Evolutionary conservation across 2,888 invertebrate genomes (phyloP).

Genomic region (Apamea sordens): DNA sequence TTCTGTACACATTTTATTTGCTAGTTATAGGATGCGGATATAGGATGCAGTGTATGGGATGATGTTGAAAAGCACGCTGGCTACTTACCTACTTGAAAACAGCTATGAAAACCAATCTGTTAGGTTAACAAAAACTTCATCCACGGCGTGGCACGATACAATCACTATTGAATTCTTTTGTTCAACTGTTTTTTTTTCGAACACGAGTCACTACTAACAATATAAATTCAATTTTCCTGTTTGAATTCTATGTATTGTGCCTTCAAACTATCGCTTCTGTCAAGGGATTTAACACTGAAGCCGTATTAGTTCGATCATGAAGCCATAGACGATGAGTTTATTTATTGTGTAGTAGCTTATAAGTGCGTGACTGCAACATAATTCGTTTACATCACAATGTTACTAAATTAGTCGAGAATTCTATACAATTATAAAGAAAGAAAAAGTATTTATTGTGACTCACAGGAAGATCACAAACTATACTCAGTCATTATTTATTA

Average conservation of each 20-base stretch:
- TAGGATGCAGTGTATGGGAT: too few species aligned
- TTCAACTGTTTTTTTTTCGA: slow-evolving; percentile 44
- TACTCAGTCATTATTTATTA: too few species aligned
- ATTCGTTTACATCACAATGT: not conserved
- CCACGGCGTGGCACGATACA: slow-evolving; percentile 23
- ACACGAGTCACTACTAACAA: slow-evolving; percentile 23
- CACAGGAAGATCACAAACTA: not conserved
- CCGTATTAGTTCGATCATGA: slow-evolving; percentile 12
- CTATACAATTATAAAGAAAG: not conserved
- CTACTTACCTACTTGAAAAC: not conserved
- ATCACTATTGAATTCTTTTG: slow-evolving; percentile 51
- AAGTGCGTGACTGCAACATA: slow-evolving; percentile 6
- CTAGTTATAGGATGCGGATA: too few species aligned
- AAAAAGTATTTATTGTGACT: not conserved
- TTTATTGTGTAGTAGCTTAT: slow-evolving; percentile 2
- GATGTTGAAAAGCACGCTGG: not conserved
- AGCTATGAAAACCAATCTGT: slow-evolving; percentile 12
- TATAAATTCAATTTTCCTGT: slow-evolving; percentile 55
- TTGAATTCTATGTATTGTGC: slow-evolving; percentile 31
- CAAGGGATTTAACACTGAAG: slow-evolving; percentile 23
- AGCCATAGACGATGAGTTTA: slow-evolving; percentile 5
- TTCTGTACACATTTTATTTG: not conserved
- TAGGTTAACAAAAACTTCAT: slow-evolving; percentile 33
- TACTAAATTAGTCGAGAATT: not conserved
- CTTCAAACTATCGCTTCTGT: slow-evolving; percentile 23